phyloP scores from a whole-genome alignment of 2,797 vertebrate species.

The Naso thynnoides region DNA sequence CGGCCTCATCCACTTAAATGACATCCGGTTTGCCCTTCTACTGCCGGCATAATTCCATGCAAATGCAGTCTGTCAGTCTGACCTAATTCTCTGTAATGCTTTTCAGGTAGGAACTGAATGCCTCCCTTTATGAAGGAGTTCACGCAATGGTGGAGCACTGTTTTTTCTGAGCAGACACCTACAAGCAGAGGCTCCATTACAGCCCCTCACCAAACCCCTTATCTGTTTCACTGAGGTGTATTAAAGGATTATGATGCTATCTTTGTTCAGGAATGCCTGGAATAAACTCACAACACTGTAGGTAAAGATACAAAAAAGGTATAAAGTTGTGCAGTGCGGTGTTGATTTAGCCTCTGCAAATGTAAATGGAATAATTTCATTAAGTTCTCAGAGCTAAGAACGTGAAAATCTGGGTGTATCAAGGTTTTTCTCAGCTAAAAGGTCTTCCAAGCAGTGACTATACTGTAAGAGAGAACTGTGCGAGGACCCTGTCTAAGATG shows the following conservation, averaged over 20 bases:
- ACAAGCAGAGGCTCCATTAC: constrained; percentile 28
- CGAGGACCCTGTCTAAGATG: background rate
- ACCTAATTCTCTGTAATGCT: background rate
- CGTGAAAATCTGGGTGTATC: background rate
- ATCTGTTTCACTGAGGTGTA: constrained; percentile 52
- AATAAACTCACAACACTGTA: constrained; percentile 9
- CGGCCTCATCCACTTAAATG: too few relatives aligned
- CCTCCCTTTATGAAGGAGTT: background rate
- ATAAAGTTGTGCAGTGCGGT: background rate
- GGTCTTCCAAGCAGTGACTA: constrained; percentile 15
- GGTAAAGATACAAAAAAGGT: constrained; percentile 5
- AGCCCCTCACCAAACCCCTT: constrained; percentile 37
- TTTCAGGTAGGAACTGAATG: background rate
- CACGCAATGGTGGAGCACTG: background rate
- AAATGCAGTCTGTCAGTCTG: background rate
- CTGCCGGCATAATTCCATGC: too few relatives aligned
- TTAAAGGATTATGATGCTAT: constrained; percentile 74
- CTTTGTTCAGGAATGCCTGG: constrained; percentile 62
- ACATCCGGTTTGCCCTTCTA: too few relatives aligned
- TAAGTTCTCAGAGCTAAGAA: background rate
- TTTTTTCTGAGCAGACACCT: constrained; percentile 10
- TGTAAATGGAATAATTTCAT: too few relatives aligned
- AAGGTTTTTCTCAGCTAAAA: constrained; percentile 29
- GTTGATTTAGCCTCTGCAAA: constrained; percentile 15
- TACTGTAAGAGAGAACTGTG: constrained; percentile 19